Base-by-base conservation (phyloP, 2,797 vertebrate genomes). In the Propithecus deckenii region DNA sequence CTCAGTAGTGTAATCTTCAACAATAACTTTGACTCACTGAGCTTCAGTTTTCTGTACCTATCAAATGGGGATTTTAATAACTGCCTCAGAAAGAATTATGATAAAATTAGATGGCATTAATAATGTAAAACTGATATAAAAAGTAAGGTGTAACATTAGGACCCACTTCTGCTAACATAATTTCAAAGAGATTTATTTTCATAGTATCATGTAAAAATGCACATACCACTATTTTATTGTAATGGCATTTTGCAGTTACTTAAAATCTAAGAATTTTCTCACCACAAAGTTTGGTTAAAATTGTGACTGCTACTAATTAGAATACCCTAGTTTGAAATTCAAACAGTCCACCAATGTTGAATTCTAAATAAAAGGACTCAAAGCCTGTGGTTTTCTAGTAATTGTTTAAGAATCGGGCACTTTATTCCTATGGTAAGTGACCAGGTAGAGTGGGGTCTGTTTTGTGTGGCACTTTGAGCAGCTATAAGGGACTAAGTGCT, bases 111-210 rank as follows among this genome's bases (percentile, higher is more conserved):
- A 57, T 72, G 38, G 12, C 22, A 32, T 72, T 71, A 65, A 55
- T 38, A 55, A 69, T 41, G 20, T 67, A 23, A 50, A 71, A 10
- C 12, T 35, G 55, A 41, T 91, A 38, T 2, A 52, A 84, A 83
- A 92, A 89, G 57, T 72, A 38, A 74, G n/a, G 4, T 69, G 4
- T 74, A 63, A 80, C 59, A 25, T 72, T 69, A 75, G 52, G 63
- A 67, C 30, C 76, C 28, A 50, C 50, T 95, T 92, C 87, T 92
- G 74, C 61, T 59, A 41, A 18, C 4, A 25, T 76, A 57, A 89
- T 50, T 74, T 79, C 57, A 78, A 35, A 52, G 74, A 55, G 11
- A 38, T 86, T 95, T 92, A 67, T 90, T 94, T 92, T 84, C 50
- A 67, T 63, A 76, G 22, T 74, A 75, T 48, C 48, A 32, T 22